These are phyloP conservation scores for Torymus aiolomorphi DNA, from an alignment of 2,888 invertebrate species.

Conservation along the genomic window DNA sequence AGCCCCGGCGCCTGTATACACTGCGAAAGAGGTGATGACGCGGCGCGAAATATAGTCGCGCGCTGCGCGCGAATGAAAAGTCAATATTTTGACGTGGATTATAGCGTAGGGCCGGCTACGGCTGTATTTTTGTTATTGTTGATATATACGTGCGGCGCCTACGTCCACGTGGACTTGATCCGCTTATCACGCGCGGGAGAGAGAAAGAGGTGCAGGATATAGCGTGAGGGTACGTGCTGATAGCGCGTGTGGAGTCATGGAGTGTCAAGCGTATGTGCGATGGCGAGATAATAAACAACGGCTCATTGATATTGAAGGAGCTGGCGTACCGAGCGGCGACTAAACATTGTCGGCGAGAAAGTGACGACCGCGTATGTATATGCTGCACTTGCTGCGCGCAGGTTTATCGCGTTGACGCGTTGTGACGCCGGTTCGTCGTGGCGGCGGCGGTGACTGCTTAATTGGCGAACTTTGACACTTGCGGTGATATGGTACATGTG, in stretches of 20 bases:
- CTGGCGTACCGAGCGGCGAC: not conserved
- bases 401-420: conserved; percentile 6
- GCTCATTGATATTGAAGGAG: conserved; percentile 40
- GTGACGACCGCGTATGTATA: too few species aligned
- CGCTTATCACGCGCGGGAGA: conserved; percentile 9
- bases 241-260: not conserved
- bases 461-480: conserved; percentile 24
- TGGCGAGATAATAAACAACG: conserved; percentile 45
- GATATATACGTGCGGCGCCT: not conserved
- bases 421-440: not conserved
- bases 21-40: too few species aligned
- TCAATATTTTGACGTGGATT: conserved; percentile 47
- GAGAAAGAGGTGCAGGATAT: not conserved
- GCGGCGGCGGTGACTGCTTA: conserved; percentile 1
- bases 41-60: too few species aligned
- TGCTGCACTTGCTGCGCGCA: conserved; percentile 1
- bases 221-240: not conserved
- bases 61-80: not conserved
- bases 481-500: not conserved
- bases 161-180: conserved; percentile 1
- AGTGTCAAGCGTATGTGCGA: not conserved
- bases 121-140: conserved; percentile 43
- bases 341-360: conserved; percentile 14
- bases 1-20: not conserved
- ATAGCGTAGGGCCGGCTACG: not conserved